Evolutionary conservation across 2,113 vertebrate genomes (phyloP).

Genomic region (Ageneiosus marmoratus): DNA sequence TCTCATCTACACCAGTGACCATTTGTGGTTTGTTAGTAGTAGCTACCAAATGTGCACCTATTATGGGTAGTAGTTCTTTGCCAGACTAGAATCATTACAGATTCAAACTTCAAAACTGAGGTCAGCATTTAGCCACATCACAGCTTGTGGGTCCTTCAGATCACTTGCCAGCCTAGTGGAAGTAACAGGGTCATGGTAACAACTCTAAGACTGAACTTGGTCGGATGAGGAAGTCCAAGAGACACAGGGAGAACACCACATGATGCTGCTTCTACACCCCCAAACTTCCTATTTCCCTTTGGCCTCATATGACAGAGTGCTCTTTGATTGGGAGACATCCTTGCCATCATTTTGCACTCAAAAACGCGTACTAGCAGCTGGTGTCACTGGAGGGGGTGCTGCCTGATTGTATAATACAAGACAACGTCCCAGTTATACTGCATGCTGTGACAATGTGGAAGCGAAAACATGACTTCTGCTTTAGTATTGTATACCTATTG

Average conservation of each 20-base stretch:
- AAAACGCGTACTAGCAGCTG: constrained; percentile 17
- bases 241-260: constrained; percentile 4
- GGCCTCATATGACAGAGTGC: constrained; percentile 35
- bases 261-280: constrained; percentile 20
- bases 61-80: neutral
- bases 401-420: constrained; percentile 27
- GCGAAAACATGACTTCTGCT: constrained; percentile 38
- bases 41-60: neutral
- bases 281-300: constrained; percentile 40
- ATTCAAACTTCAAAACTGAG: neutral
- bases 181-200: constrained; percentile 25
- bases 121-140: neutral
- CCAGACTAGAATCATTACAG: neutral
- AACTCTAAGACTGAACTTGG: constrained; percentile 16
- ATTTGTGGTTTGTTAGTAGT: neutral
- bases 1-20: neutral
- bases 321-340: constrained; percentile 27
- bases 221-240: constrained; percentile 12
- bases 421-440: constrained; percentile 28
- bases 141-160: constrained; percentile 15
- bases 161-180: constrained; percentile 18
- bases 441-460: constrained; percentile 13
- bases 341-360: constrained; percentile 21
- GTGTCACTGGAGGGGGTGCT: constrained; percentile 26
- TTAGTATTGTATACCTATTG: constrained; percentile 10